These are phyloP conservation scores for Syncerus caffer DNA, from an alignment of 2,797 vertebrate species.

Conservation along the genomic window DNA sequence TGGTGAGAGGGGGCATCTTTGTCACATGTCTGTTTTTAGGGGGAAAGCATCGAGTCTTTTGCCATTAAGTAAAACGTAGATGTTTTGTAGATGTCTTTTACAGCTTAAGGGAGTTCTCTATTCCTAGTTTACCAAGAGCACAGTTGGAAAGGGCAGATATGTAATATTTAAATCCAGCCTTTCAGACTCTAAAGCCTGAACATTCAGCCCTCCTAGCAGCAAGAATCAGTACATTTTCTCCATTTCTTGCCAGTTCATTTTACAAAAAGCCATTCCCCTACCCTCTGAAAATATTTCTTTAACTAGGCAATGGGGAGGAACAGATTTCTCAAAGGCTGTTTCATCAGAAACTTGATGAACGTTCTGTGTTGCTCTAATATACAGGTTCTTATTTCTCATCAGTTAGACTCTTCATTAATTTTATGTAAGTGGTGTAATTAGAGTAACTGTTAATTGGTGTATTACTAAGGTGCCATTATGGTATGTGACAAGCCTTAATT, in stretches of 20 bases:
- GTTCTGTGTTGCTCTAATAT: slow-evolving; percentile 51
- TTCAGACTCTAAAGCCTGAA: neutral
- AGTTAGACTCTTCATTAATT: slow-evolving; percentile 69
- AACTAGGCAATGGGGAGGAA: slow-evolving; percentile 42
- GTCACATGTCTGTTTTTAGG: neutral
- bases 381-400: slow-evolving; percentile 29
- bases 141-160: neutral
- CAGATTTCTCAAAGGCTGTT: slow-evolving; percentile 70
- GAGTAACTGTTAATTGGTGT: slow-evolving; percentile 72
- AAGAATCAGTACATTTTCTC: neutral
- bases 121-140: neutral
- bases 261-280: neutral
- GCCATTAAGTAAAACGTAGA: neutral
- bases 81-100: neutral
- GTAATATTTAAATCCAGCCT: neutral
- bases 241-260: slow-evolving; percentile 11
- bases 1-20: neutral
- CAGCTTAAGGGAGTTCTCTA: neutral
- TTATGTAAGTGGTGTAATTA: slow-evolving; percentile 70
- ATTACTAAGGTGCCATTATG: slow-evolving; percentile 66
- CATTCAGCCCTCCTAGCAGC: neutral
- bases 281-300: slow-evolving; percentile 9
- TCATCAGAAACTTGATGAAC: slow-evolving; percentile 48
- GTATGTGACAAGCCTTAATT: slow-evolving; percentile 73
- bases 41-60: neutral